A percentile compares a stretch with the other conserved stretches of the same genome.
phyloP scores from a whole-genome alignment of 2,888 invertebrate genomes.

The Dysmachus trigonus region DNA sequence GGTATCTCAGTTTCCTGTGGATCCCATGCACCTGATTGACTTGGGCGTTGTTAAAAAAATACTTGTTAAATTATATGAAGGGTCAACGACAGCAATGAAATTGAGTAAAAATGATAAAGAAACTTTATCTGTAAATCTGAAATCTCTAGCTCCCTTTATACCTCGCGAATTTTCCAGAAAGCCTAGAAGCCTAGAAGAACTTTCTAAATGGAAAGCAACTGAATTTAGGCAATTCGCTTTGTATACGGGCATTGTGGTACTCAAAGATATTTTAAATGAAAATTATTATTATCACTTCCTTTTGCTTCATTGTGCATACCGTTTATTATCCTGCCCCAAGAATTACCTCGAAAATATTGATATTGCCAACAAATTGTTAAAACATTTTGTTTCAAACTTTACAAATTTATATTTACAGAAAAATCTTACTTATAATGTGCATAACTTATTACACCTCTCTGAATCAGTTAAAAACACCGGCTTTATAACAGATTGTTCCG shows the following conservation, averaged over 20 bases:
- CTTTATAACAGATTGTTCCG: constrained; percentile 17
- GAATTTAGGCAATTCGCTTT: constrained; percentile 38
- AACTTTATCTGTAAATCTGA: neutral
- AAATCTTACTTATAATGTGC: constrained; percentile 35
- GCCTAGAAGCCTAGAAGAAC: neutral
- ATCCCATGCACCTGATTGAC: constrained; percentile 29
- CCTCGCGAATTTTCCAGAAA: constrained; percentile 22
- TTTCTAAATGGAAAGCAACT: constrained; percentile 29
- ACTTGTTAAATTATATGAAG: neutral
- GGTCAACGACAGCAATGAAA: neutral
- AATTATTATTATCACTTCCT: constrained; percentile 36
- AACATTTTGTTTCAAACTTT: constrained; percentile 34
- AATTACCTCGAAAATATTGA: constrained; percentile 8
- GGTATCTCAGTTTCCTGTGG: constrained; percentile 20
- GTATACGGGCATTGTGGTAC: constrained; percentile 26
- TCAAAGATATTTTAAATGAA: constrained; percentile 14
- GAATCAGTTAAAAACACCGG: constrained; percentile 21
- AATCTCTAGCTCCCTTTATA: neutral
- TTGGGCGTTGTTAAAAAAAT: constrained; percentile 21
- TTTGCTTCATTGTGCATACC: constrained; percentile 24
- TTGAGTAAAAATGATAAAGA: neutral
- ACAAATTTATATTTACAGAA: constrained; percentile 6
- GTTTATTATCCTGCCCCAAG: neutral
- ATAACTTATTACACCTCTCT: constrained; percentile 29
- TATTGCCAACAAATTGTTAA: neutral